Base-by-base conservation (phyloP, 1,140 invertebrate genomes). In the Cotesia chilonis region DNA sequence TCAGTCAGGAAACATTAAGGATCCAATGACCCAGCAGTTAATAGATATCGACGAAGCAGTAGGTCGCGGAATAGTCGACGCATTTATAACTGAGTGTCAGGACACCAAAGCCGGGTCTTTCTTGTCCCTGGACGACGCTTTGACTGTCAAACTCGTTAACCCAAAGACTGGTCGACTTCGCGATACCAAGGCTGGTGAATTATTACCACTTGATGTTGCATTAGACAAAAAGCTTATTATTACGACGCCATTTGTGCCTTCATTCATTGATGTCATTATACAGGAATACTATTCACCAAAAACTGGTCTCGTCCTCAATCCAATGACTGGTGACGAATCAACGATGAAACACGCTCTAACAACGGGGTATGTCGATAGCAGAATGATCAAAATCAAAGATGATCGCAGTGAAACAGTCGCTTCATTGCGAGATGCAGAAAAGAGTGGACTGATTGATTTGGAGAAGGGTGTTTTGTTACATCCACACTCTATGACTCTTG, bases 81-180 rank as follows among this genome's bases (percentile, higher is more conserved):
- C 92, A 2, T 92, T 92, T 73, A 94, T 94, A 74, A 94, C 93
- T n/a, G 90, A 93, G 82, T 92, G 94, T 76, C 92, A 92, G 82
- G 93, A 96, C 80, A 92, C 91, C 0, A 90, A 90, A 78, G 90
- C 89, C 61, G 90, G 93, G 66, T 89, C 89, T 69, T 92, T 91
- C 78, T 82, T 93, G 2, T 89, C 91, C n/a, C 82, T 94, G 17
- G 89, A 91, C 55, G 90, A 92, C 78, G 93, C 93, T 57, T 81
- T 94, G 67, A 87, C 89, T 47, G 89, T 86, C 51, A 90, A 91
- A 73, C 78, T 97, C 17, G 87, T 98, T 7, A 87, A 93, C 82
- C 84, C 91, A 0, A 84, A 90, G 41, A 92, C 89, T 36, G 93
- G 92, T 63, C 90, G 90, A 83, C 82, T 94, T 28, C 88, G 88